Conservation (phyloP, 53 echinoderm and acorn worm genomes). For the Stichopus horrens region DNA sequence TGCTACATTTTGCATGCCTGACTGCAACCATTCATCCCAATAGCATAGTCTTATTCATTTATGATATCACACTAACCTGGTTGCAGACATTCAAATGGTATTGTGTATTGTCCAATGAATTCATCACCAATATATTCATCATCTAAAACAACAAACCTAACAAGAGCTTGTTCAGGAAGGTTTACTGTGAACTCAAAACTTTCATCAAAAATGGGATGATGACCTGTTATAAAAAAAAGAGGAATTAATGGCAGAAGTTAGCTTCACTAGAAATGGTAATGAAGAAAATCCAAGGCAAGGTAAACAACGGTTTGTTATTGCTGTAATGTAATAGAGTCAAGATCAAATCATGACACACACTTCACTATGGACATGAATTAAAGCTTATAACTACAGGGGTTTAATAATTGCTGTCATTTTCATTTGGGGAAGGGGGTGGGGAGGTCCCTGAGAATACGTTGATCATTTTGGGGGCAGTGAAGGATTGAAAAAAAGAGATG, state of each 20-base stretch:
- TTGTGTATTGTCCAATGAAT: slow-evolving; percentile 96
- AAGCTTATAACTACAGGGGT: no score
- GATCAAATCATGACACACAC: no score
- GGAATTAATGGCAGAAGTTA: not conserved
- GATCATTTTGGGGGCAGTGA: no score
- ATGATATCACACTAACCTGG: slow-evolving; percentile 65
- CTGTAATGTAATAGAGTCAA: no score
- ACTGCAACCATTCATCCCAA: not conserved
- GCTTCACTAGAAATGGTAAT: not conserved
- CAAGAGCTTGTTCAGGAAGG: slow-evolving; percentile 84
- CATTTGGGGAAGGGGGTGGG: no score
- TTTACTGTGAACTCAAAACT: slow-evolving; percentile 99
- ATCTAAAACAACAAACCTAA: slow-evolving; percentile 87
- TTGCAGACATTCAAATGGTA: slow-evolving; percentile 98
- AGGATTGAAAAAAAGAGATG: no score
- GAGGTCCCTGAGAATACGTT: no score
- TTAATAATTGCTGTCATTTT: no score
- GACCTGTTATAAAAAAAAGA: slow-evolving; percentile 51
- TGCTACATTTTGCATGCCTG: not conserved
- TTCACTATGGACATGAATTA: no score
- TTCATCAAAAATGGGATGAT: slow-evolving; percentile 97
- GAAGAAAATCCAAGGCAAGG: no score
- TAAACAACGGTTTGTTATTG: no score
- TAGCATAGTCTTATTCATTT: not conserved
- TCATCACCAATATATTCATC: slow-evolving; percentile 98